Percentiles rank a stretch among this genome's conserved stretches.
These are phyloP conservation scores for Podarcis siculus DNA, from an alignment of 2,797 vertebrate species.

Conservation along the genomic window DNA sequence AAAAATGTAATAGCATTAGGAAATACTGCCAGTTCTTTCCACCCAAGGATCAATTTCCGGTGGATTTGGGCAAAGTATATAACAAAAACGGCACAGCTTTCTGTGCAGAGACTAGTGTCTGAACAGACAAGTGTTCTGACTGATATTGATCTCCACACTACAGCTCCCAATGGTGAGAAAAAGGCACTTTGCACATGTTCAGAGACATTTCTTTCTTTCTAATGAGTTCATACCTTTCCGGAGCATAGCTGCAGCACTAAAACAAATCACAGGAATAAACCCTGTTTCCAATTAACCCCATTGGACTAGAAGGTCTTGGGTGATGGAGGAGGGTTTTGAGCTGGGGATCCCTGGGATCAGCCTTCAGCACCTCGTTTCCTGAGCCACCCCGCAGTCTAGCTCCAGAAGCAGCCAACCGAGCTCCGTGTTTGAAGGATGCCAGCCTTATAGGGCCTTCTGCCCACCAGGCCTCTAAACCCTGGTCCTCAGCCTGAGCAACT, in stretches of 20 bases:
- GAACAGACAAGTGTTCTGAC: neutral
- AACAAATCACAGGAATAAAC: neutral
- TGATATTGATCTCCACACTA: neutral
- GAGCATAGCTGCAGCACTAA: neutral
- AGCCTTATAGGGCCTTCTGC: too few species aligned
- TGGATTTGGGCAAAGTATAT: neutral
- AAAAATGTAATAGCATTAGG: neutral
- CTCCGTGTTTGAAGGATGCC: too few species aligned
- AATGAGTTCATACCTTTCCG: neutral
- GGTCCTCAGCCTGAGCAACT: too few species aligned
- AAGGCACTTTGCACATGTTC: neutral
- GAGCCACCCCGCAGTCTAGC: neutral
- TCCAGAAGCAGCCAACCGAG: too few species aligned
- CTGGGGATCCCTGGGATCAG: too few species aligned
- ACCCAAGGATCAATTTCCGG: neutral
- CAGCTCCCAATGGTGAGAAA: neutral
- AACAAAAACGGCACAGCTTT: neutral
- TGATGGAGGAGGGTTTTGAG: too few species aligned
- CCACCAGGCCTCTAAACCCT: too few species aligned
- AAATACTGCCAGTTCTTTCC: neutral
- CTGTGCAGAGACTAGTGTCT: neutral
- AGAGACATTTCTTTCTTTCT: neutral
- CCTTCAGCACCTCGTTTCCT: neutral
- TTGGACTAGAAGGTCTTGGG: neutral
- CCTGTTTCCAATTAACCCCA: neutral